A percentile compares a stretch with the other conserved stretches of the same genome.
Evolutionary conservation across 2,888 invertebrate genomes (phyloP).

Genomic region (Pogonocherus hispidulus): DNA sequence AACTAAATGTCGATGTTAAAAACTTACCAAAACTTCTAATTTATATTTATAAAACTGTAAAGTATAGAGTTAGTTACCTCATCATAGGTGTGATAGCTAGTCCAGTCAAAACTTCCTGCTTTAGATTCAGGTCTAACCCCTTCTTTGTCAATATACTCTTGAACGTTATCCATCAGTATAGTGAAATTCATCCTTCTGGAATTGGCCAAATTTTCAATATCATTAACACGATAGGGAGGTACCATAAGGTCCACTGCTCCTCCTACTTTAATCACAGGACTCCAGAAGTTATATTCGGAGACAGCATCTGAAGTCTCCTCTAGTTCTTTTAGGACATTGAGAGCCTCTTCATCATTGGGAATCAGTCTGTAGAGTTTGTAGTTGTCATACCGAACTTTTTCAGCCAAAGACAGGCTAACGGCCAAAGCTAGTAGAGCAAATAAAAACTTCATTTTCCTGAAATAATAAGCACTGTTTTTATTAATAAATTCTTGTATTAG

Average conservation of each 20-base stretch:
- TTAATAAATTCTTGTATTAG: no score
- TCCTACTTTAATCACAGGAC: constrained; percentile 30
- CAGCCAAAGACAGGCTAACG: not conserved
- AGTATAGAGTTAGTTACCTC: constrained; percentile 10
- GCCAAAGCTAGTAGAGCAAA: not conserved
- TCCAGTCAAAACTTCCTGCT: constrained; percentile 71
- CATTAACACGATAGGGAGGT: constrained; percentile 69
- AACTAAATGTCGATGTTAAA: no score
- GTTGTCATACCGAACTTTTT: constrained; percentile 51
- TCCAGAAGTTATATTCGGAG: constrained; percentile 50
- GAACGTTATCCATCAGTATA: constrained; percentile 73
- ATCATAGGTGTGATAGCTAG: constrained; percentile 70
- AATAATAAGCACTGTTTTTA: no score
- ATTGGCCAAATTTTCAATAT: constrained; percentile 68
- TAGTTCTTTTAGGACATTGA: constrained; percentile 68
- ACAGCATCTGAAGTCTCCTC: no score
- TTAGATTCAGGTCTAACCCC: constrained; percentile 63
- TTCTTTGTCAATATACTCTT: constrained; percentile 68
- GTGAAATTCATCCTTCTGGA: constrained; percentile 64
- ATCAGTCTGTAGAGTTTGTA: constrained; percentile 58
- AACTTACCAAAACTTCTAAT: no score
- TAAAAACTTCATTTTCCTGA: constrained; percentile 13
- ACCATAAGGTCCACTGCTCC: constrained; percentile 72
- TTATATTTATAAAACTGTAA: no score
- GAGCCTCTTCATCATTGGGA: constrained; percentile 52